These are phyloP conservation scores for Scrobipalpa atriplicella DNA, from an alignment of 2,888 invertebrate species.

Conservation along the genomic window DNA sequence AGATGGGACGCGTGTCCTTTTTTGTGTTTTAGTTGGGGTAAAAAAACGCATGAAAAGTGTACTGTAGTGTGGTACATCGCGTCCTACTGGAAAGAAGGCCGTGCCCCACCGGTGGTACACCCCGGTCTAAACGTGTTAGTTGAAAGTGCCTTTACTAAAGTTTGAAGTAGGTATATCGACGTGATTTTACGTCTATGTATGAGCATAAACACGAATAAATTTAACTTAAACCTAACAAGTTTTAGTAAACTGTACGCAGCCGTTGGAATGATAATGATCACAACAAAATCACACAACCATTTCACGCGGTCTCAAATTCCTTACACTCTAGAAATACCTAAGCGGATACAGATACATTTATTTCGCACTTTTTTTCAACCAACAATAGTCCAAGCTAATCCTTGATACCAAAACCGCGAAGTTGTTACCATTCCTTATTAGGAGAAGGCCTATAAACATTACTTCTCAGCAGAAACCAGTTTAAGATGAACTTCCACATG, in stretches of 20 bases:
- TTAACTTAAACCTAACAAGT: not conserved
- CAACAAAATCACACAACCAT: constrained; percentile 1
- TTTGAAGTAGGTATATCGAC: too few species aligned
- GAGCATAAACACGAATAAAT: not conserved
- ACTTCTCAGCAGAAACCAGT: constrained; percentile 39
- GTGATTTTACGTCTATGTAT: too few species aligned
- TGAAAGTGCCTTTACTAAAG: too few species aligned
- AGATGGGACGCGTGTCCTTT: too few species aligned
- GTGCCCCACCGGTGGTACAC: too few species aligned
- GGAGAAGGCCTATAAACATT: constrained; percentile 51
- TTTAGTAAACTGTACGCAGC: not conserved
- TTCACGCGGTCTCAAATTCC: constrained; percentile 25
- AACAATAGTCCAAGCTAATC: constrained; percentile 30
- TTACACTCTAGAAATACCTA: constrained; percentile 26
- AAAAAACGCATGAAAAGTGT: too few species aligned
- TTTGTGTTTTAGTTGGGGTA: too few species aligned
- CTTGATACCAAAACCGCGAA: constrained; percentile 47
- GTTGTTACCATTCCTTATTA: constrained; percentile 57
- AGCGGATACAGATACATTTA: constrained; percentile 24
- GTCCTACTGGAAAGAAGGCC: too few species aligned
- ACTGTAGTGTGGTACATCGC: too few species aligned
- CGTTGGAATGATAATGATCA: constrained; percentile 13
- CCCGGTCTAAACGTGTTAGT: too few species aligned
- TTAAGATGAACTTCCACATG: constrained; percentile 37
- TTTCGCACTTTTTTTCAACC: constrained; percentile 27